phyloP scores from a whole-genome alignment of 2,113 vertebrate species.

The Mugil cephalus region DNA sequence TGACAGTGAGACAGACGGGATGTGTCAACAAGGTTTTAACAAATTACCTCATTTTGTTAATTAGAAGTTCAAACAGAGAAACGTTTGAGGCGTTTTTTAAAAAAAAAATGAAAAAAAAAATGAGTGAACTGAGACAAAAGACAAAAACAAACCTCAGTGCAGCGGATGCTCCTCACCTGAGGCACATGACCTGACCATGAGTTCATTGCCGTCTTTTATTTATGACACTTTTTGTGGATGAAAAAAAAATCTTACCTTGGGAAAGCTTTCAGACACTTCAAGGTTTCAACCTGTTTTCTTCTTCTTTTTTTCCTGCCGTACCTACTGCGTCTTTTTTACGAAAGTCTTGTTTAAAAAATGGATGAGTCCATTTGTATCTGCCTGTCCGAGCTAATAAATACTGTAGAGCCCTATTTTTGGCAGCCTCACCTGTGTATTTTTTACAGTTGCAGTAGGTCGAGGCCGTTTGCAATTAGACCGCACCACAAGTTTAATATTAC shows the following conservation, averaged over 20 bases:
- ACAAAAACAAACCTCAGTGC: neutral
- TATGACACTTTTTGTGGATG: conserved; percentile 37
- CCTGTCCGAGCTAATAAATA: conserved; percentile 61
- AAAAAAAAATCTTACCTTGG: conserved; percentile 24
- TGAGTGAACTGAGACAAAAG: neutral
- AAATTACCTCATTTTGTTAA: conserved; percentile 3
- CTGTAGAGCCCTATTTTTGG: conserved; percentile 49
- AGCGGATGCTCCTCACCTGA: conserved; percentile 15
- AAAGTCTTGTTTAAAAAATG: conserved; percentile 66
- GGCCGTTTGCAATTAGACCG: conserved; percentile 18
- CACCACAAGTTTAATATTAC: neutral
- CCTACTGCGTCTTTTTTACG: conserved; percentile 49
- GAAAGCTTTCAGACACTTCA: conserved; percentile 63
- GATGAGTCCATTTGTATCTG: conserved; percentile 70
- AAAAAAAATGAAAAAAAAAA: too few relatives aligned
- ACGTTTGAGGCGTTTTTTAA: neutral
- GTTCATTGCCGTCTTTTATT: conserved; percentile 65
- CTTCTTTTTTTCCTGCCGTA: conserved; percentile 16
- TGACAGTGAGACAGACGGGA: conserved; percentile 2
- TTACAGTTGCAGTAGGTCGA: conserved; percentile 16
- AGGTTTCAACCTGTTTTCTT: conserved; percentile 10
- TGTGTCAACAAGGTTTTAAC: neutral
- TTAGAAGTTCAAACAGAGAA: conserved; percentile 5
- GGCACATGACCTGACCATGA: neutral
- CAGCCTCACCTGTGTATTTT: conserved; percentile 17